Evolutionary conservation across 2,888 invertebrate species (phyloP).

Genomic region (Mechanitis mazaeus): DNA sequence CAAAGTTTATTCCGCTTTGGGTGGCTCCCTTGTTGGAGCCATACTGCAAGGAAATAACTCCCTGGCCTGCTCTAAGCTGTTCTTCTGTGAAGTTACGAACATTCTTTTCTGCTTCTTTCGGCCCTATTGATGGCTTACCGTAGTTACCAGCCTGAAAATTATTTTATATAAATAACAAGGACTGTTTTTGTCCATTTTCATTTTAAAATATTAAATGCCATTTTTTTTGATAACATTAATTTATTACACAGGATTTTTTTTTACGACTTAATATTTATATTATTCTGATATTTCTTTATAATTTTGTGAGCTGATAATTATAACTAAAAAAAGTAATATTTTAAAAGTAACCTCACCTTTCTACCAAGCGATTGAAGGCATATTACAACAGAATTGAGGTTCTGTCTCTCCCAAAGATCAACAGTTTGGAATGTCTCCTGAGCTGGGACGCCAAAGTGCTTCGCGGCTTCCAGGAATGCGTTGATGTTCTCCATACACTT

Average conservation of each 20-base stretch:
- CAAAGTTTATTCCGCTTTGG: slow-evolving; percentile 97
- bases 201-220: no score
- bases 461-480: slow-evolving; percentile 90
- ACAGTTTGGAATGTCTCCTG: slow-evolving; percentile 98
- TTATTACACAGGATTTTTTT: no score
- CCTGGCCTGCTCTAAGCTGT: slow-evolving; percentile 93
- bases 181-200: no score
- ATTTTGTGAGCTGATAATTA: no score
- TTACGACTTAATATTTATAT: no score
- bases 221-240: no score
- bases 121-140: slow-evolving; percentile 93
- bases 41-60: slow-evolving; percentile 95
- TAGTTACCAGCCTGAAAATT: slow-evolving; percentile 83
- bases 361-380: slow-evolving; percentile 96
- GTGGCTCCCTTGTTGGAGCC: slow-evolving; percentile 98
- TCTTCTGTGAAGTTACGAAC: slow-evolving; percentile 95
- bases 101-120: slow-evolving; percentile 97
- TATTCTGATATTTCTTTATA: neutral
- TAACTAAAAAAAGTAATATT: no score
- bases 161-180: slow-evolving; percentile 6
- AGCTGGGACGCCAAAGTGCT: slow-evolving; percentile 91
- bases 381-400: slow-evolving; percentile 96
- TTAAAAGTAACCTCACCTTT: slow-evolving; percentile 79
- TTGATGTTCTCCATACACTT: slow-evolving; percentile 99
- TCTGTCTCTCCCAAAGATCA: slow-evolving; percentile 97